These are phyloP conservation scores for Zoanthus sociatus DNA, from an alignment of 92 coral and sea anemone genomes.

Conservation along the genomic window DNA sequence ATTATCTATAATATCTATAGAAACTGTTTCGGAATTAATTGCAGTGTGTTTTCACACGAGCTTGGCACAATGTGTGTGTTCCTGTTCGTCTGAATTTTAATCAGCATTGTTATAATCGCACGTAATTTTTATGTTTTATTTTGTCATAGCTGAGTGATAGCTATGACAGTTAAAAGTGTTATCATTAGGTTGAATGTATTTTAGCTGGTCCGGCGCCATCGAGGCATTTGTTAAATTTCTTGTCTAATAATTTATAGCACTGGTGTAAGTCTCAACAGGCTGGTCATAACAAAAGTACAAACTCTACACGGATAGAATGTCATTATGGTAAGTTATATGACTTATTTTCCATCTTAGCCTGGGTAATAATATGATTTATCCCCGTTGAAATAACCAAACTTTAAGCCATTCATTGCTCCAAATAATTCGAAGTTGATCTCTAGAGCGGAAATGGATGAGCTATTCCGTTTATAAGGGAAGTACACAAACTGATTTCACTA, in stretches of 20 bases:
- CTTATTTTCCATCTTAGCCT: neutral
- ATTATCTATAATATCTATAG: no score
- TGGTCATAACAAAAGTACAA: neutral
- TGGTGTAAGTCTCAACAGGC: neutral
- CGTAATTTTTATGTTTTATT: conserved; percentile 13
- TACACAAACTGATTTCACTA: neutral
- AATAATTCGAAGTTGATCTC: conserved; percentile 1
- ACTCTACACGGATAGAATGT: neutral
- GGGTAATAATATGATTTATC: neutral
- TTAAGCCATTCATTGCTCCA: neutral
- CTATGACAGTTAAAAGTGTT: neutral
- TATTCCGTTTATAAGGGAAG: neutral
- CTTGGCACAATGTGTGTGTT: neutral
- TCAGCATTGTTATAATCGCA: conserved; percentile 16
- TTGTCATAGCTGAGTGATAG: neutral
- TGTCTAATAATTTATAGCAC: neutral
- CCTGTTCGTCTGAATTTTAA: conserved; percentile 38
- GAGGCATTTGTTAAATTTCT: neutral
- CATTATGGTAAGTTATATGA: conserved; percentile 23
- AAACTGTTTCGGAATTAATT: no score
- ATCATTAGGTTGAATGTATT: neutral
- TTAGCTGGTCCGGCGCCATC: neutral
- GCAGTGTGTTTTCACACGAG: no score
- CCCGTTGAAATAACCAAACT: neutral
- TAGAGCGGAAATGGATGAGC: conserved; percentile 24